Evolutionary conservation across 2,113 vertebrate species (phyloP).

Genomic region (Apaloderma vittatum): DNA sequence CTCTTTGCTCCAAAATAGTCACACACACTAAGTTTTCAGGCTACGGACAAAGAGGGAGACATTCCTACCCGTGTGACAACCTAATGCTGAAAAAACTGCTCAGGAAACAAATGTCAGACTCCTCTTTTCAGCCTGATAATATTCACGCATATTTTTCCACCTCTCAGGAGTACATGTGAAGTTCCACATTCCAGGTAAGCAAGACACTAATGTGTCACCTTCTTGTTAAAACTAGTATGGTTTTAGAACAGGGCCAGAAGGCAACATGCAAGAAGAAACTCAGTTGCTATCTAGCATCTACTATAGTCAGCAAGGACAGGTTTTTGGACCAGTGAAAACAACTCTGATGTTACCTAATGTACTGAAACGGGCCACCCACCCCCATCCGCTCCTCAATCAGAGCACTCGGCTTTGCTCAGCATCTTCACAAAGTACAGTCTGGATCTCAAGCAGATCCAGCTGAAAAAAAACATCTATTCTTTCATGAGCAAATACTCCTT

Average conservation of each 20-base stretch:
- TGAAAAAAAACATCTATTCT: background rate
- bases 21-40: background rate
- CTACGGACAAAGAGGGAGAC: background rate
- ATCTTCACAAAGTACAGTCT: background rate
- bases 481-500: background rate
- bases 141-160: background rate
- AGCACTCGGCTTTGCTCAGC: background rate
- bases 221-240: background rate
- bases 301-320: background rate
- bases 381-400: background rate
- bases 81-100: background rate
- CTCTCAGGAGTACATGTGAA: background rate
- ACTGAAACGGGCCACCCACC: background rate
- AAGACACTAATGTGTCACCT: fast-evolving
- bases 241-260: background rate
- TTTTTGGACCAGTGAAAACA: background rate
- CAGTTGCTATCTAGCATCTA: background rate
- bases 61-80: background rate
- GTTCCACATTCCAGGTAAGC: background rate
- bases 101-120: background rate
- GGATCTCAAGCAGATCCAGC: background rate
- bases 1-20: background rate
- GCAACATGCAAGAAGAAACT: background rate
- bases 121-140: background rate
- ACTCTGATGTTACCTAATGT: background rate